Evolutionary conservation across 2,797 vertebrate species (phyloP), one percentile per base, ranked within the genome.

Genomic region (Coregonus ussuriensis): DNA sequence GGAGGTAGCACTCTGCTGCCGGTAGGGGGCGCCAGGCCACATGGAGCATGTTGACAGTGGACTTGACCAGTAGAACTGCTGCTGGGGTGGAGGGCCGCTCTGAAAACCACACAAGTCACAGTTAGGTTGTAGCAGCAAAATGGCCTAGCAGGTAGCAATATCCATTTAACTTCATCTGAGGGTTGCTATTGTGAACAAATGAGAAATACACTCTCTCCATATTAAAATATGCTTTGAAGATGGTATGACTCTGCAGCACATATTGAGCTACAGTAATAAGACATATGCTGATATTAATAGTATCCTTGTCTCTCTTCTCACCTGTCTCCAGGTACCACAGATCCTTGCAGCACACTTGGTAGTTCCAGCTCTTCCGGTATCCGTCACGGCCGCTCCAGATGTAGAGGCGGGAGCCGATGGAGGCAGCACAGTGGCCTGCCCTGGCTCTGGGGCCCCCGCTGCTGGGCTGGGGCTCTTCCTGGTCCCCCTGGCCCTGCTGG

Each of bases 291-390:
- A 59, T 21, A 63, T 3, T 9, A 63, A 25, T 25, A 63, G 25
- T 25, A 63, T 25, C 4, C 21, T 6, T 21, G 18, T 14, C 89
- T 77, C 51, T 2, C 80, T 84, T 91, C 94, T 94, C 91, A 99
- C 98, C 97, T 80, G 97, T 98, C 92, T 99, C 98, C 90, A 99
- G 94, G 90, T 96, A 99, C 97, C 98, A 99, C 80, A 99, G 95
- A 89, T 99, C 98, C 87, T 97, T 98, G 92, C 97, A 98, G 95
- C 98, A 99, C 77, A 99, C 97, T 93, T 99, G 98, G 93, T 96
- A 97, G 89, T 96, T 97, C 91, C 96, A 96, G 86, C 91, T 97
- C 91, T 98, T 99, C 73, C 94, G 94, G 91, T 96, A 99, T 37
- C 97, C 97, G 41, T 99, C 98, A 37, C 98, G 95, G 54, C 98